These are phyloP conservation scores for Hyposoter didymator DNA, from an alignment of 2,888 invertebrate genomes.

Conservation along the genomic window DNA sequence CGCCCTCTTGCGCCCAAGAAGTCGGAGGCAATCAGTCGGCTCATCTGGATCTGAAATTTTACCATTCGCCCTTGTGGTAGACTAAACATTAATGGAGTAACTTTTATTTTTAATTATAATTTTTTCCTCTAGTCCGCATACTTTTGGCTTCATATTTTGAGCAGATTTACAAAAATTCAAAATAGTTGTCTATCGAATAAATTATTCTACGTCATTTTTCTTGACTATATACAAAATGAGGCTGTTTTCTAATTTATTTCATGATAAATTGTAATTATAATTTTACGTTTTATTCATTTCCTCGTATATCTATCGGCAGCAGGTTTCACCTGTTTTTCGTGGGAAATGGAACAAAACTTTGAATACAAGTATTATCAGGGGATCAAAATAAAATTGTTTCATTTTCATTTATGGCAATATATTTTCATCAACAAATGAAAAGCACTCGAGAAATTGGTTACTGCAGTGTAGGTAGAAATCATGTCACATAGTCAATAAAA, in stretches of 20 bases:
- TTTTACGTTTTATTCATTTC: no score
- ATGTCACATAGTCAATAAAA: neutral
- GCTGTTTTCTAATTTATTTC: no score
- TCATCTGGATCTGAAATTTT: constrained; percentile 91
- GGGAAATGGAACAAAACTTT: neutral
- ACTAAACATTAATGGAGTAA: constrained; percentile 23
- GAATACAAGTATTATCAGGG: neutral
- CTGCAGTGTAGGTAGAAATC: neutral
- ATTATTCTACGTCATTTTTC: no score
- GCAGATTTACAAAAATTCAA: no score
- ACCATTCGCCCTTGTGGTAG: constrained; percentile 92
- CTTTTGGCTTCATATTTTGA: neutral
- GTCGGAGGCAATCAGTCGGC: constrained; percentile 84
- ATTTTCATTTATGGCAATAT: neutral
- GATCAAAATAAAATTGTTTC: neutral
- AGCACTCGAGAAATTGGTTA: constrained; percentile 1
- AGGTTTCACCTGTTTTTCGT: neutral
- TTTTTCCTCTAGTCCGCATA: neutral
- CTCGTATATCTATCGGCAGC: no score
- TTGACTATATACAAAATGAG: no score
- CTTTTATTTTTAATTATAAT: neutral
- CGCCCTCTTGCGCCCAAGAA: constrained; percentile 80
- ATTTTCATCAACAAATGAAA: neutral
- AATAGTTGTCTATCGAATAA: no score
- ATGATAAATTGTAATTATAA: no score